Percentiles rank a stretch among this genome's conserved stretches.
These are phyloP conservation scores for Brenthis ino DNA, from an alignment of 2,888 invertebrate species.

Conservation along the genomic window DNA sequence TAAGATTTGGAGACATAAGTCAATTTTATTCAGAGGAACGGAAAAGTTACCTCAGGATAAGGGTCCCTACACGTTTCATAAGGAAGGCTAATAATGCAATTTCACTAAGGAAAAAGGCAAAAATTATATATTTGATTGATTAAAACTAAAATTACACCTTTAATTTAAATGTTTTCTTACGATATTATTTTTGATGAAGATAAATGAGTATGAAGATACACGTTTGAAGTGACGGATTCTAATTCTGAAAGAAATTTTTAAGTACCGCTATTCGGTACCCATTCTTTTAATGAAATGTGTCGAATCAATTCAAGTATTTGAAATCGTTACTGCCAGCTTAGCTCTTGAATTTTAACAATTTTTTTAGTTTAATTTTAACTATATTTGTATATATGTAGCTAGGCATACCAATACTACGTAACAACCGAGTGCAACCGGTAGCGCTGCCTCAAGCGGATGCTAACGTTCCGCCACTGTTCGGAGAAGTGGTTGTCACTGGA, in stretches of 20 bases:
- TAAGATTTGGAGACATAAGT: too few relatives aligned
- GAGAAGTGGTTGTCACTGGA: conserved; percentile 72
- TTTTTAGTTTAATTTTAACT: neutral
- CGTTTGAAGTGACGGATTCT: neutral
- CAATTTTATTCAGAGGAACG: too few relatives aligned
- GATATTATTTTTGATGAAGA: too few relatives aligned
- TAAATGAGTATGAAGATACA: neutral
- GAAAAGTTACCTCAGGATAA: too few relatives aligned
- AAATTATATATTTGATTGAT: too few relatives aligned
- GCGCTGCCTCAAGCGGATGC: conserved; percentile 52
- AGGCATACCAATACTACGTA: conserved; percentile 57
- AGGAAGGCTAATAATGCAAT: too few relatives aligned
- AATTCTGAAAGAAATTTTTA: neutral
- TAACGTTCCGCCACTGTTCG: conserved; percentile 58
- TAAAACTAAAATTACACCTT: too few relatives aligned
- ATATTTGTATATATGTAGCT: conserved; percentile 49
- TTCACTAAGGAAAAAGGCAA: too few relatives aligned
- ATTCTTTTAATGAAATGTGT: neutral
- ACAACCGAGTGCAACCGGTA: conserved; percentile 59
- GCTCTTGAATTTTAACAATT: neutral
- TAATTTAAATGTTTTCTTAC: too few relatives aligned
- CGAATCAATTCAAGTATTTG: neutral
- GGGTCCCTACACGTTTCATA: too few relatives aligned
- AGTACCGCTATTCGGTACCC: neutral
- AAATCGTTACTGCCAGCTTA: too few relatives aligned